Conservation (phyloP, 2,113 vertebrate genomes). For the Myotis davidii region DNA sequence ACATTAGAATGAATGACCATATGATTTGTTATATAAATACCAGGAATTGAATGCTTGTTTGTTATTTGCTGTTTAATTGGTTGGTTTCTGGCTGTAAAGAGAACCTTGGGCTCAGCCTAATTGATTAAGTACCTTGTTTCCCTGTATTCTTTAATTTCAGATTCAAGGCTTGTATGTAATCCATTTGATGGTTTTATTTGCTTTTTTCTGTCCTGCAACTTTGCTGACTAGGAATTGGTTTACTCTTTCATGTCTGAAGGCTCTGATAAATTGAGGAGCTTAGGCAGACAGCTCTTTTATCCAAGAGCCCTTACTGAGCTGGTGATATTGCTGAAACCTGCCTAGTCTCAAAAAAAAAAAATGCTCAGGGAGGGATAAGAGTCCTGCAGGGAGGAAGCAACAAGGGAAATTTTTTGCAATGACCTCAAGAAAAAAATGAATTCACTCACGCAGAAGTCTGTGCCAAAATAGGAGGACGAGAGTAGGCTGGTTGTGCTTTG, state of each 20-base stretch:
- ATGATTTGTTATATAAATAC: constrained; percentile 71
- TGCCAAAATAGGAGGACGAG: constrained; percentile 39
- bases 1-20: constrained; percentile 51
- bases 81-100: constrained; percentile 66
- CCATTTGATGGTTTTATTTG: constrained; percentile 80
- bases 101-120: constrained; percentile 62
- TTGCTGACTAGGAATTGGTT: constrained; percentile 79
- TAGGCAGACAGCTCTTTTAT: constrained; percentile 83
- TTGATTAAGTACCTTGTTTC: constrained; percentile 76
- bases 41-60: constrained; percentile 47
- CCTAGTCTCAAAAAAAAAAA: constrained; percentile 73
- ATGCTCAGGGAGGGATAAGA: constrained; percentile 63
- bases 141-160: constrained; percentile 69
- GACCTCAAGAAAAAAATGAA: constrained; percentile 51
- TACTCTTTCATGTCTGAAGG: constrained; percentile 83
- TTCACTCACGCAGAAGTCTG: constrained; percentile 40
- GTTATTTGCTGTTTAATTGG: constrained; percentile 51
- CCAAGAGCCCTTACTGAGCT: constrained; percentile 71
- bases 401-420: constrained; percentile 46
- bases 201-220: constrained; percentile 74
- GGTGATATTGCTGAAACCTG: constrained; percentile 78
- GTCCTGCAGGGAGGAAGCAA: constrained; percentile 72
- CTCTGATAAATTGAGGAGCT: constrained; percentile 84
- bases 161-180: constrained; percentile 73
- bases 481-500: constrained; percentile 19